Evolutionary conservation across 2,888 invertebrate species (phyloP), one percentile per base, ranked within the genome.

Genomic region (Morpho achilles): DNA sequence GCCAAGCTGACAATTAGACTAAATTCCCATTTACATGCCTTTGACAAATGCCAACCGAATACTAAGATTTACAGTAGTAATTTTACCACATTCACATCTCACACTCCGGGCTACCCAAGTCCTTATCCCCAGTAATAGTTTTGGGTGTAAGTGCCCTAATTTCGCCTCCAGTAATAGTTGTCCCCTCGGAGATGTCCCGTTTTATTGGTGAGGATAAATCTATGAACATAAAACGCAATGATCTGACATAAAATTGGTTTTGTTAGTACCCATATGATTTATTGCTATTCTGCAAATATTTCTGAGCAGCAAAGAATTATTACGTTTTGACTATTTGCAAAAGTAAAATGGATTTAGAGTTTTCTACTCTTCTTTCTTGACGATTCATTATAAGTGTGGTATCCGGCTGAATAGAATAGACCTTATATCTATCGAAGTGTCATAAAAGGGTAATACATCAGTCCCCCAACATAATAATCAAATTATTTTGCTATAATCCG

Each of bases 111-210:
- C 48, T 47, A 23, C 54, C 54, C 53, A 22, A 42, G 47, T 42
- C 54, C 54, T 54, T 54, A 54, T 48, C 54, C 53, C 53, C 54
- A 54, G 54, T 54, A 54, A 54, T 54, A 48, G 54, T 48, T 48
- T 54, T 48, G 54, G 54, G 40, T 54, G 54, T 54, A 54, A 54
- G 48, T 54, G 48, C 54, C 48, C 54, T 54, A 54, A 54, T 54
- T 53, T 42, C 48, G 54, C 48, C 47, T n/a, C 48, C 42, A 54
- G 54, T 54, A 54, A 54, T 54, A 48, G 54, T 48, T 54, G 48
- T 54, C 54, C 54, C 7, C 42, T n/a, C 48, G 10, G 41, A 8
- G 54, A 54, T 54, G 41, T 54, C 47, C 47, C 42, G 23, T 54
- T 54, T 54, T 54, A 54, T 54, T 48, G 53, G 54, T 41, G 42